These are phyloP conservation scores for Leptocoma aspasia DNA, from an alignment of 2,113 vertebrate genomes.

Conservation along the genomic window DNA sequence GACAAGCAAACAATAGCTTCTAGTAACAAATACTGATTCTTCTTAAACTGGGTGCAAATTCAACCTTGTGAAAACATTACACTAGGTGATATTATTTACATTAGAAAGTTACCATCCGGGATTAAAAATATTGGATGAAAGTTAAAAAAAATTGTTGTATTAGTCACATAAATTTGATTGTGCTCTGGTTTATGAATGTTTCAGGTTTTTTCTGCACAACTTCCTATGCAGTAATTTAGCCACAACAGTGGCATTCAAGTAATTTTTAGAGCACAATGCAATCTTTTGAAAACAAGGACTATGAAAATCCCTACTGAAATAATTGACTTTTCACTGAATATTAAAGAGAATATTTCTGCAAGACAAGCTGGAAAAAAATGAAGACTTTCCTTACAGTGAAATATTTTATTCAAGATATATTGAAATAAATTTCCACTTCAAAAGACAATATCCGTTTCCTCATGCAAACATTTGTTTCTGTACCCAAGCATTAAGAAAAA, in stretches of 20 bases:
- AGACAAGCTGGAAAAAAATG: background rate
- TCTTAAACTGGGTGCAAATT: background rate
- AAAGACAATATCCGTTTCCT: background rate
- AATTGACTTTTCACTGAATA: constrained; percentile 3
- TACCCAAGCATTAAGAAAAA: background rate
- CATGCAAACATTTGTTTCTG: background rate
- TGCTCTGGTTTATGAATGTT: background rate
- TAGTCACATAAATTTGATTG: background rate
- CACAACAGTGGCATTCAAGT: background rate
- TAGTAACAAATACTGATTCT: constrained; percentile 7
- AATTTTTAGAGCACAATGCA: background rate
- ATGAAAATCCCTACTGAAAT: background rate
- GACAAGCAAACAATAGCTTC: constrained; percentile 1
- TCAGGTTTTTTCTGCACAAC: background rate
- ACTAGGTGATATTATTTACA: background rate
- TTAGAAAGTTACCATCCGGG: background rate
- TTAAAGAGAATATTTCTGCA: background rate
- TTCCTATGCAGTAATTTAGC: background rate
- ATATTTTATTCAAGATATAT: background rate
- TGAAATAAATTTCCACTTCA: constrained; percentile 2
- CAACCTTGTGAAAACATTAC: background rate
- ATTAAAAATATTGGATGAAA: background rate
- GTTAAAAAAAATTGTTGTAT: background rate
- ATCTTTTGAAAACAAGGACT: background rate
- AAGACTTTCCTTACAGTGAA: background rate